A percentile compares a stretch with the other conserved stretches of the same genome.
Conservation (phyloP, 1,140 invertebrate species). For the Trichogramma pretiosum region DNA sequence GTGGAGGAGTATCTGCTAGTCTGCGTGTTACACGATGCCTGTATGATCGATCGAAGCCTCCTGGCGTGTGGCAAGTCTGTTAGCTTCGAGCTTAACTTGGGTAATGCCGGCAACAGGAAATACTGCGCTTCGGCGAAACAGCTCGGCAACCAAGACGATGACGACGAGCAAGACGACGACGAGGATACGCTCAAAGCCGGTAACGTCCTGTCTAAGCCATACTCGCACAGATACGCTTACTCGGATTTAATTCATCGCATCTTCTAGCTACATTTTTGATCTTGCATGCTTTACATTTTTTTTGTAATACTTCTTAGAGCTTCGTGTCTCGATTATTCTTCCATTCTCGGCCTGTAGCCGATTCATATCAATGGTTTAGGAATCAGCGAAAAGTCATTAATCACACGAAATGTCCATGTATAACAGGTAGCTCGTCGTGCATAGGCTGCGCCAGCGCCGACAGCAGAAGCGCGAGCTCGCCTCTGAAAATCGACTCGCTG, state of each 20-base stretch:
- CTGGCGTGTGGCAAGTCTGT: conserved; percentile 30
- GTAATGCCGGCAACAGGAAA: conserved; percentile 37
- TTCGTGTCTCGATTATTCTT: too few species aligned
- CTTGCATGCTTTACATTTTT: too few species aligned
- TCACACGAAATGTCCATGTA: too few species aligned
- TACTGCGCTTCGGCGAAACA: too few species aligned
- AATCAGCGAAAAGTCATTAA: too few species aligned
- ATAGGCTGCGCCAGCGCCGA: conserved; percentile 21
- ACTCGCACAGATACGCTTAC: not conserved
- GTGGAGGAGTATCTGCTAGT: conserved; percentile 37
- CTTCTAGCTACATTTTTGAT: too few species aligned
- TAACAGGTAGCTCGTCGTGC: too few species aligned
- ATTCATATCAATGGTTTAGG: too few species aligned
- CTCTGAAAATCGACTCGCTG: conserved; percentile 25
- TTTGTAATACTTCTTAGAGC: too few species aligned
- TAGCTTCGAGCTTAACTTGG: conserved; percentile 39
- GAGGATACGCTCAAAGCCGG: not conserved
- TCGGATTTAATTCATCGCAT: too few species aligned
- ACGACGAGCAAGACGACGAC: too few species aligned
- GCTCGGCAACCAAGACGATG: not conserved
- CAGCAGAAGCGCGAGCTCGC: conserved; percentile 29
- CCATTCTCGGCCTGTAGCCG: too few species aligned
- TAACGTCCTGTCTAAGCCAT: not conserved
- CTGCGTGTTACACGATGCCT: conserved; percentile 35
- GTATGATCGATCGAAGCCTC: conserved; percentile 38